Evolutionary conservation across 2,113 vertebrate genomes (phyloP), one percentile per base, ranked within the genome.

Genomic region (Nycticebus coucang): DNA sequence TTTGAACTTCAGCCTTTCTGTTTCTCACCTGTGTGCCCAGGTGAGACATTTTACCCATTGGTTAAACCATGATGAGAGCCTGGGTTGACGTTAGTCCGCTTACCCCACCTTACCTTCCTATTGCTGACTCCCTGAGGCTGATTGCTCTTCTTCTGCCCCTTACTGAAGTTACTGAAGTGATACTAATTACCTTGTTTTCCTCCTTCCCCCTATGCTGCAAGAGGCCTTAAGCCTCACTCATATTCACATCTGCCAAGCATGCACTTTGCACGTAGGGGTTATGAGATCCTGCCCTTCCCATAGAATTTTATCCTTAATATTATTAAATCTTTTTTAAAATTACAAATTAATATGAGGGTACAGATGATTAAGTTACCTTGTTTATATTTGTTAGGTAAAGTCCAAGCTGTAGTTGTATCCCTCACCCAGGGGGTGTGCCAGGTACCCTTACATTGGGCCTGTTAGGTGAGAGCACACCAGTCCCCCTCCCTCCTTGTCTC

Each of bases 81-180:
- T 55, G 66, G 37, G 69, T 59, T 75, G 59, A 0, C 13, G 0
- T 55, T 28, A 14, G n/a, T 77, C 45, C 83, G 28, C 19, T 59
- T 26, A 22, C 17, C 82, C 79, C 13, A 17, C 68, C 8, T 53
- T 5, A 45, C 53, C 22, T 69, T 50, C 13, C 37, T n/a, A 53
- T 62, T 5, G 4, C 35, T 28, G 3, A 17, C 8, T 30, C 55
- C n/a, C 18, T 18, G n/a, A 33, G 28, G 37, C 33, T 15, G 12
- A 3, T 33, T 7, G 33, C 10, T 55, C 19, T 26, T 37, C 13
- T 8, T 7, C 0, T 0, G 2, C 13, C 72, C 15, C 45, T 50
- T 50, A 50, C 45, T 50, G 45, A 50, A 10, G 45, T 41, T 10
- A 24, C 14, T 74, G 37, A 87, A 50, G 18, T 35, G 18, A 59